Evolutionary conservation across 2,888 invertebrate species (phyloP), one percentile per base, ranked within the genome.

Genomic region (Cantharis nigra): DNA sequence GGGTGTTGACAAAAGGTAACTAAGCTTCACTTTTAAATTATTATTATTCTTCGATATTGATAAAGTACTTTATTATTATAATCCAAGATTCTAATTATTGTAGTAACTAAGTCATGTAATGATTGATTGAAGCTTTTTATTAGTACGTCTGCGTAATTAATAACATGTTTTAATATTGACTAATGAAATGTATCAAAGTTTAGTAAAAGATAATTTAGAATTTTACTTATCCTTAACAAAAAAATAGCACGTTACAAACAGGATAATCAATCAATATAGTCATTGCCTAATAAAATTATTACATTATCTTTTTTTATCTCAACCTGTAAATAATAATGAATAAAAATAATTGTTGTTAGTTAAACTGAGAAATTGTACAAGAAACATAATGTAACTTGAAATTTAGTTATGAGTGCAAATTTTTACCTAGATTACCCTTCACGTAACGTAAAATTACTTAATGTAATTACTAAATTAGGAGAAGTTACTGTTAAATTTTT

Each of bases 221-320:
- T n/a, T 49, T n/a, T 7, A 49, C 7, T 49, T n/a, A 49, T n/a
- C 49, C 49, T 49, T 49, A 49, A n/a, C n/a, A 33, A 33, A 13
- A 30, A 49, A 49, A 16, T 49, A 49, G 5, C 49, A n/a, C n/a
- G 49, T 9, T n/a, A n/a, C 49, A n/a, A 49, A 49, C n/a, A 49
- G 49, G n/a, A 49, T 49, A 49, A 49, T 49, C n/a, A 49, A 49
- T 49, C 49, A 49, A 49, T 49, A 49, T n/a, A n/a, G n/a, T 30
- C 10, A 3, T 30, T n/a, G 33, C n/a, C n/a, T 7, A 49, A 49
- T 49, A 49, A 49, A 49, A 49, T 13, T 49, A 26, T 72, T 63
- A 16, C 26, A 23, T n/a, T 74, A 74, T 74, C 74, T 69, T 26
- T 69, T n/a, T 67, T 73, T 73, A 73, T 73, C 73, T 67, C 67